These are phyloP conservation scores for Macroglossus sobrinus DNA, from an alignment of 2,113 vertebrate genomes.

Conservation along the genomic window DNA sequence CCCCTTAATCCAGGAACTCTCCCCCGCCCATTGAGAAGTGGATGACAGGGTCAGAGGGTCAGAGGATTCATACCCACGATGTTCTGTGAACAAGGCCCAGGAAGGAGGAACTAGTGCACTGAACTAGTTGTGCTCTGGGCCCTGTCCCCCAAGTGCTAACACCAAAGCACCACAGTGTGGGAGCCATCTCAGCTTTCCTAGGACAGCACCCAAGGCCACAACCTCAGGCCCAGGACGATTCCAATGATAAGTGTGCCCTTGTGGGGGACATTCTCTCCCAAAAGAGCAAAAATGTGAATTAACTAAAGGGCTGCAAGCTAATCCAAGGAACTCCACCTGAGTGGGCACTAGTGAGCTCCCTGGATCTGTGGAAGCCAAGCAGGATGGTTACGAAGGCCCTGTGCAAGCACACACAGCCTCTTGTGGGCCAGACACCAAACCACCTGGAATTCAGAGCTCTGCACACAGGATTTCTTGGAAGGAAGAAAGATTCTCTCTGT, in stretches of 20 bases:
- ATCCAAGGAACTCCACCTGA: neutral
- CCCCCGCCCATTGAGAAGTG: neutral
- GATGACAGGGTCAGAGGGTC: neutral
- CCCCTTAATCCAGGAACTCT: neutral
- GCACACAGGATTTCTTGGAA: neutral
- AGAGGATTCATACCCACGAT: no score
- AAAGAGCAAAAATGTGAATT: neutral
- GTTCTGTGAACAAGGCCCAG: neutral
- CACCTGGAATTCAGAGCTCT: neutral
- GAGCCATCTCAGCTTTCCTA: neutral
- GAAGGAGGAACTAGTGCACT: neutral
- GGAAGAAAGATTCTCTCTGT: neutral
- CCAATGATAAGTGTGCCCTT: neutral
- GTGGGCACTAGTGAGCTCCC: neutral
- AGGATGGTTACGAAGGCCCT: neutral
- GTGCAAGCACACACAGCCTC: neutral
- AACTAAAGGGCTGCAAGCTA: neutral
- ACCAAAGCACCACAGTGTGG: neutral
- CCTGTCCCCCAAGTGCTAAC: neutral
- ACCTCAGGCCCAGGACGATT: neutral
- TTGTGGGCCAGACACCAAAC: neutral
- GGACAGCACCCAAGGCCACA: neutral
- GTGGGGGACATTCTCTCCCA: neutral
- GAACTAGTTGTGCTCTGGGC: no score
- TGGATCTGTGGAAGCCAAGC: accelerated